Evolutionary conservation across 2,888 invertebrate species (phyloP).

Genomic region (Adineta ricciae): DNA sequence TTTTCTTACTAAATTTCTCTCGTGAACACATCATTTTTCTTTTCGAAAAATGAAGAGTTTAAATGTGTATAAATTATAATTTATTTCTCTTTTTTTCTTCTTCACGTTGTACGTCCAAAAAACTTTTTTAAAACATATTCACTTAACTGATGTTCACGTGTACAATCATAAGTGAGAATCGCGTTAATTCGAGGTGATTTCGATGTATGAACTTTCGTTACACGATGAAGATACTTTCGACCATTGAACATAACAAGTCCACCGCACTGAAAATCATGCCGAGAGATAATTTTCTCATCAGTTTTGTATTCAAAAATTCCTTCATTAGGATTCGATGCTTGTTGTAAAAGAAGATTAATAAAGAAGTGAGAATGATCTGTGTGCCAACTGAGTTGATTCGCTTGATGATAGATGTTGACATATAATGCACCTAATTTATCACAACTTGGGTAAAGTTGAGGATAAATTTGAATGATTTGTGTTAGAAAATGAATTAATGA

Average conservation of each 20-base stretch:
- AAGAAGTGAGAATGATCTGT: conserved; percentile 7
- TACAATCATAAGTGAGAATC: neutral
- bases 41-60: neutral
- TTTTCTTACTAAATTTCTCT: neutral
- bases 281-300: neutral
- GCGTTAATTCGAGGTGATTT: neutral
- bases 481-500: neutral
- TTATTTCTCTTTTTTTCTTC: neutral
- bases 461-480: neutral
- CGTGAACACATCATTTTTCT: neutral
- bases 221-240: neutral
- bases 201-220: neutral
- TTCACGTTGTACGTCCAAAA: neutral
- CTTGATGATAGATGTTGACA: neutral
- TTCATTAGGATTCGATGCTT: neutral
- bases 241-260: neutral
- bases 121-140: neutral
- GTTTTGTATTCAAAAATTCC: neutral
- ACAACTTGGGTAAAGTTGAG: neutral
- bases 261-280: neutral
- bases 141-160: neutral
- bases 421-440: neutral
- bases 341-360: neutral
- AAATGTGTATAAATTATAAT: neutral
- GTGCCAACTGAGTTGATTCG: conserved; percentile 10